Percentiles rank a stretch among this genome's conserved stretches.
Conservation (phyloP, 2,113 vertebrate genomes). For the Myxocyprinus asiaticus region DNA sequence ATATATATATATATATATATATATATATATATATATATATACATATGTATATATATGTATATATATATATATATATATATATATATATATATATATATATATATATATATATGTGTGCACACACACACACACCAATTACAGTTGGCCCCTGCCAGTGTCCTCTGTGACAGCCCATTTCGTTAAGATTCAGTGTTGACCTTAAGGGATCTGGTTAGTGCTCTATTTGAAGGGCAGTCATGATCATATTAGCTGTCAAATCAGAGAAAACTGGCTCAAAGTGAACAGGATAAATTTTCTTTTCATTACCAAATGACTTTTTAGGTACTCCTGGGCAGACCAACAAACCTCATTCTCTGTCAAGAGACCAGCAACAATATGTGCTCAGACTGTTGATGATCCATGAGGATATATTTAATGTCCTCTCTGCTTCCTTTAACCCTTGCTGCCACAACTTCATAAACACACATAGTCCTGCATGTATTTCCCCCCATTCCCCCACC, state of each 20-base stretch:
- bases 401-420: neutral
- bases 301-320: slow-evolving; percentile 12
- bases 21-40: too few relatives aligned
- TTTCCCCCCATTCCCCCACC: too few relatives aligned
- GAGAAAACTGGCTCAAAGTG: slow-evolving; percentile 13
- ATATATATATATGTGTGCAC: too few relatives aligned
- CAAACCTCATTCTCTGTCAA: neutral
- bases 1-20: too few relatives aligned
- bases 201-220: slow-evolving; percentile 7
- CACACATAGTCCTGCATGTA: too few relatives aligned
- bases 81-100: too few relatives aligned
- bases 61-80: too few relatives aligned
- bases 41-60: too few relatives aligned
- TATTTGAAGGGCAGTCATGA: slow-evolving; percentile 32
- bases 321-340: slow-evolving; percentile 7
- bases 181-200: slow-evolving; percentile 14
- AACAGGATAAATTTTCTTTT: slow-evolving; percentile 31
- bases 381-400: slow-evolving; percentile 1
- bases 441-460: neutral
- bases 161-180: slow-evolving; percentile 30
- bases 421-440: neutral
- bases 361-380: slow-evolving; percentile 2
- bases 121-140: slow-evolving; percentile 22
- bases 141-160: slow-evolving; percentile 27
- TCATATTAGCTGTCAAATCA: slow-evolving; percentile 31